phyloP scores from a whole-genome alignment of 2,888 invertebrate genomes.

The Drosophila antonietae region DNA sequence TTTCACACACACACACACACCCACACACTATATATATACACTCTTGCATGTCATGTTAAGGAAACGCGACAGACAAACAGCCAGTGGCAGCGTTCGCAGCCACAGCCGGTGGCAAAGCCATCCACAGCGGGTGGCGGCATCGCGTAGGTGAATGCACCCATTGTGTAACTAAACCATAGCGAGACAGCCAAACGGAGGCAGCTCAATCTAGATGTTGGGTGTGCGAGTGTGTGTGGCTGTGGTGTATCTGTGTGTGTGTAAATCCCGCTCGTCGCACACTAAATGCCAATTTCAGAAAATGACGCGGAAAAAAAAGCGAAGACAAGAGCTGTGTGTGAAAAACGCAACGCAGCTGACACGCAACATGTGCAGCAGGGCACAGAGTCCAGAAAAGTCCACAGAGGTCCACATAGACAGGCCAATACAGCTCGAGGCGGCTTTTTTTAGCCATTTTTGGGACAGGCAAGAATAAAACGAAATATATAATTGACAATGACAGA shows the following conservation, averaged over 20 bases:
- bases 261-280: conserved; percentile 78
- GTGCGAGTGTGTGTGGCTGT: not conserved
- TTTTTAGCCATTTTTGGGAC: conserved; percentile 7
- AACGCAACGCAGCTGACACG: conserved; percentile 61
- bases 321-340: conserved; percentile 10
- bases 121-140: conserved; percentile 59
- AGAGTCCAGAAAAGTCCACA: not conserved
- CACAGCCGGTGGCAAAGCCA: conserved; percentile 54
- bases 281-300: conserved; percentile 80
- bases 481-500: conserved; percentile 76
- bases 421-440: conserved; percentile 51
- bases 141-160: conserved; percentile 84
- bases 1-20: conserved; percentile 58
- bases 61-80: conserved; percentile 63
- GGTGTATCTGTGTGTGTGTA: conserved; percentile 48
- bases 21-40: conserved; percentile 6
- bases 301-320: conserved; percentile 71
- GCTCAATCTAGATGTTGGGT: conserved; percentile 56
- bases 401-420: conserved; percentile 19
- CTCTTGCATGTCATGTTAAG: conserved; percentile 58
- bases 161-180: conserved; percentile 79
- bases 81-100: conserved; percentile 22
- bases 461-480: conserved; percentile 4
- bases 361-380: conserved; percentile 55
- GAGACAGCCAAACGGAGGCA: conserved; percentile 60